Evolutionary conservation across 2,888 invertebrate genomes (phyloP).

Genomic region (Ochropleura leucogaster): DNA sequence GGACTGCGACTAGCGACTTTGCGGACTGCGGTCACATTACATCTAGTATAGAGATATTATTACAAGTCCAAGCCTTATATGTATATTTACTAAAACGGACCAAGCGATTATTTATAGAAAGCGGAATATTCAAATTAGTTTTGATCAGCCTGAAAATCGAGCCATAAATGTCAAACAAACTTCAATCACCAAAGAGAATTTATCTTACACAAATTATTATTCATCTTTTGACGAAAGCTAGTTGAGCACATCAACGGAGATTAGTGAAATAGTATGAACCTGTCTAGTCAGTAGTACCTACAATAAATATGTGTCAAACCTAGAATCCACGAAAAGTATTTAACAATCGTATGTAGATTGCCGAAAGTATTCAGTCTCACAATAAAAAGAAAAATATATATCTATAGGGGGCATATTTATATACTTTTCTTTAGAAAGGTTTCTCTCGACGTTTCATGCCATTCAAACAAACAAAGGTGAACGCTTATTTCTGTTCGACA

Average conservation of each 20-base stretch:
- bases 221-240: background rate
- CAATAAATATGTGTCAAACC: background rate
- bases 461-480: conserved; percentile 57
- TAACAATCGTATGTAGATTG: conserved; percentile 3
- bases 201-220: background rate
- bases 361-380: conserved; percentile 18
- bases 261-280: background rate
- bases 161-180: background rate
- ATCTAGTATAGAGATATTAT: conserved; percentile 18
- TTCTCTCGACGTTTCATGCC: conserved; percentile 42
- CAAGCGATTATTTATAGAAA: conserved; percentile 15
- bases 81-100: background rate
- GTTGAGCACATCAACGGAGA: background rate
- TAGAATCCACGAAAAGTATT: background rate
- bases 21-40: conserved; percentile 10
- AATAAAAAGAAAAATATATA: background rate
- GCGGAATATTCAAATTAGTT: conserved; percentile 39
- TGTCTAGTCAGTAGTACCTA: background rate
- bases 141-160: conserved; percentile 22
- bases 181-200: background rate
- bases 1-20: background rate
- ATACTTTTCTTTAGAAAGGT: conserved; percentile 46
- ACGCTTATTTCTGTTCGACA: conserved; percentile 58
- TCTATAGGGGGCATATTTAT: background rate
- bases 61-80: conserved; percentile 3